These are phyloP conservation scores for Orthonychiurus folsomi DNA, from an alignment of 2,888 invertebrate genomes.

Conservation along the genomic window DNA sequence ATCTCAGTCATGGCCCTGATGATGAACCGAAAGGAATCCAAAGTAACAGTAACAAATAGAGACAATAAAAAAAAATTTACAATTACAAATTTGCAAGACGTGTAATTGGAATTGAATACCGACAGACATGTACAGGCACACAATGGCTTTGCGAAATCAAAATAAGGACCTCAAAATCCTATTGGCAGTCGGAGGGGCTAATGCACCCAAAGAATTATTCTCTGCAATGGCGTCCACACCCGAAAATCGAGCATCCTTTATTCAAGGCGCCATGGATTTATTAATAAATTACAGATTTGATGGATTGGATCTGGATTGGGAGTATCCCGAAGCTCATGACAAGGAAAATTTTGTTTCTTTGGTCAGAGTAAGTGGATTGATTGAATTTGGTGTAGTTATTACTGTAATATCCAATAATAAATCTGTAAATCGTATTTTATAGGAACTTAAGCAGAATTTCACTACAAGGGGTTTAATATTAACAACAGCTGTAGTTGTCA, in stretches of 20 bases:
- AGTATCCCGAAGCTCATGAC: background rate
- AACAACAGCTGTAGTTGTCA: constrained; percentile 6
- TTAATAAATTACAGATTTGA: background rate
- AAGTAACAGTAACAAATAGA: background rate
- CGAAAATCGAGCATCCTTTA: background rate
- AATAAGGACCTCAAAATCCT: constrained; percentile 4
- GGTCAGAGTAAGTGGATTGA: background rate
- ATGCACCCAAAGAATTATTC: background rate
- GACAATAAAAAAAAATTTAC: no score
- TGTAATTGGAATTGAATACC: no score
- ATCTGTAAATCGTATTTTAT: no score
- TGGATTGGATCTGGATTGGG: constrained; percentile 7
- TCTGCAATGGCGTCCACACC: background rate
- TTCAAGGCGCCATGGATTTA: background rate
- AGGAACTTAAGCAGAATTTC: background rate
- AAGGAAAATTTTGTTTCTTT: background rate
- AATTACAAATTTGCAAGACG: no score
- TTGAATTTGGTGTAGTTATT: background rate
- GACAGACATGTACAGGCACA: background rate
- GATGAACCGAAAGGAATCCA: background rate
- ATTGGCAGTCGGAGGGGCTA: background rate
- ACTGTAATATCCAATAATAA: no score
- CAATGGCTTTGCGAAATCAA: background rate
- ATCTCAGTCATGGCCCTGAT: background rate
- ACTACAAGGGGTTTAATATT: background rate